Evolutionary conservation across 1,140 invertebrate genomes (phyloP), one percentile per base, ranked within the genome.

Genomic region (Chironomus striatipennis): DNA sequence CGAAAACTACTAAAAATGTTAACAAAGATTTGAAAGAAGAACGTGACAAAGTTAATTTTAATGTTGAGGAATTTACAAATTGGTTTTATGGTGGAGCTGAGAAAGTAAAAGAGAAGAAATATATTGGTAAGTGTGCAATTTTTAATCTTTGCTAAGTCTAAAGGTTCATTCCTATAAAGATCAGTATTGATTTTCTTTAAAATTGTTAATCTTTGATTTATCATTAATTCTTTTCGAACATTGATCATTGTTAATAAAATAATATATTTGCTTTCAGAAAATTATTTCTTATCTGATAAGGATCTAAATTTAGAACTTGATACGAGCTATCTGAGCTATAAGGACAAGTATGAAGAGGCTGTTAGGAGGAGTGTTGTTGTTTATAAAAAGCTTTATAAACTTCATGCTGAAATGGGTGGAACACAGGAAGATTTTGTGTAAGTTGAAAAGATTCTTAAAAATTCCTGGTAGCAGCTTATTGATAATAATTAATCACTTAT

Each of bases 291-390:
- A 0, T 86, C 86, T 34, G 90, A 93, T 84, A 88, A 88, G 2
- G 85, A 88, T 15, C 84, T 57, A 57, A 57, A 57, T 5, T n/a
- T 94, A 12, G 79, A 85, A 70, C 90, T 93, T 77, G 80, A 84
- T 73, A 80, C 87, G 0, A 90, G 90, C 77, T 95, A 92, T 80
- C 84, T 93, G 76, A 93, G 91, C 78, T 92, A 95, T 79, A 93
- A 93, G 79, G 90, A 95, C 79, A 88, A 91, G 76, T 94, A 95
- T 83, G 90, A 93, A 79, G 85, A 92, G 77, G 87, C 90, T 3
- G 80, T 94, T 2, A 86, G 89, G 76, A 93, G 91, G 82, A 88
- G 91, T 72, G 90, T 88, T 78, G 82, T 85, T 15, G 80, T 94
- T 73, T 86, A 93, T 76, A 84, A 87, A 77, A 90, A 94, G 82